Percentiles rank a stretch among this genome's conserved stretches.
These are phyloP conservation scores for Turdus rufiventris DNA, from an alignment of 2,113 vertebrate genomes.

Conservation along the genomic window DNA sequence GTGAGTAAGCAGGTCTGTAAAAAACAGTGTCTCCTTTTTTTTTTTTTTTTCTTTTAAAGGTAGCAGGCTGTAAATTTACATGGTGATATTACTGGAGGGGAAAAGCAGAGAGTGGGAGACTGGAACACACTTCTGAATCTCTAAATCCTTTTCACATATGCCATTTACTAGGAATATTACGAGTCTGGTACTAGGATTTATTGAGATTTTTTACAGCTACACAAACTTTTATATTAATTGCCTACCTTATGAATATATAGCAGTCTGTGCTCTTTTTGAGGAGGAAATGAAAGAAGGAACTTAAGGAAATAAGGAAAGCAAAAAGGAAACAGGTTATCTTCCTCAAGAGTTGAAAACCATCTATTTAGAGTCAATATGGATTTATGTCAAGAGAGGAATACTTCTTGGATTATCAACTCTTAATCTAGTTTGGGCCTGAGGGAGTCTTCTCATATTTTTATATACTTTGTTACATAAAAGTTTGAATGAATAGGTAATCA, in stretches of 20 bases:
- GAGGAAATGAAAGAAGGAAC: neutral
- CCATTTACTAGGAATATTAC: constrained; percentile 20
- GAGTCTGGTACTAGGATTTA: constrained; percentile 16
- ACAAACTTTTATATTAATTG: constrained; percentile 66
- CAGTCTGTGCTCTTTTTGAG: neutral
- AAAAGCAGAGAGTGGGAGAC: neutral
- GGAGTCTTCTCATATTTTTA: neutral
- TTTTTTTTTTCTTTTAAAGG: neutral
- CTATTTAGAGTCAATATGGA: neutral
- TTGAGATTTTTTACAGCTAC: constrained; percentile 58
- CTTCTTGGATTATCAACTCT: constrained; percentile 12
- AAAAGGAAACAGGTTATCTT: constrained; percentile 7
- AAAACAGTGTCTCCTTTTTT: neutral
- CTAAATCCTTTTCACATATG: neutral
- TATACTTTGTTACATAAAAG: neutral
- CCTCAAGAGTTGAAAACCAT: neutral
- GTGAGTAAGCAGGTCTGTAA: neutral
- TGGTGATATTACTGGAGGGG: neutral
- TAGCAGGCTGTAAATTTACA: constrained; percentile 25
- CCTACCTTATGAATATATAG: constrained; percentile 4
- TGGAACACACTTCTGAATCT: neutral
- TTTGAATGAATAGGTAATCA: neutral
- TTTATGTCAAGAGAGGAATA: neutral
- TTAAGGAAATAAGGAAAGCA: neutral
- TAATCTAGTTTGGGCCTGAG: constrained; percentile 16